Conservation (phyloP, 2,113 vertebrate species). For the Diadophis punctatus region DNA sequence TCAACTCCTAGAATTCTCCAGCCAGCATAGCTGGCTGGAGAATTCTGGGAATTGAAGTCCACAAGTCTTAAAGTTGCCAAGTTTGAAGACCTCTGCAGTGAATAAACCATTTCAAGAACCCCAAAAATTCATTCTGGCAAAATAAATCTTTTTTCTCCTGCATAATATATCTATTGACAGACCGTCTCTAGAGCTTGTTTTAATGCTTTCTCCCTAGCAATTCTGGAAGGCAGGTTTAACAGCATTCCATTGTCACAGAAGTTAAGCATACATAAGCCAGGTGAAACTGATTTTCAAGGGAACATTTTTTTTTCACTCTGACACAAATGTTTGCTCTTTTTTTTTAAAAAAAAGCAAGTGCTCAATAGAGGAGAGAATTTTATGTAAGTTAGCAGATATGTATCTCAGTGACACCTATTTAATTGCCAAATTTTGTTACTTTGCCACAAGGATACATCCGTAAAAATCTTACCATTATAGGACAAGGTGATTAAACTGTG, state of each 20-base stretch:
- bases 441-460: not conserved
- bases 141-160: not conserved
- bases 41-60: too few relatives aligned
- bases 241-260: not conserved
- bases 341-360: not conserved
- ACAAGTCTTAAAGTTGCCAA: too few relatives aligned
- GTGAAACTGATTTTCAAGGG: not conserved
- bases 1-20: too few relatives aligned
- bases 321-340: not conserved
- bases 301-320: not conserved
- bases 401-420: not conserved
- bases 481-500: not conserved
- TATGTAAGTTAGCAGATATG: not conserved
- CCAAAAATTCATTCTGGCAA: not conserved
- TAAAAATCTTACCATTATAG: not conserved
- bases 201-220: not conserved
- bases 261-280: not conserved
- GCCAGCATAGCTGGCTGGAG: too few relatives aligned
- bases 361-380: not conserved
- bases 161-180: not conserved
- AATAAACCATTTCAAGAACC: not conserved
- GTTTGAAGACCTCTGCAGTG: too few relatives aligned
- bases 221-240: not conserved
- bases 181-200: not conserved
- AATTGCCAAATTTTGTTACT: not conserved